Evolutionary conservation across 2,113 vertebrate species (phyloP), one percentile per base, ranked within the genome.

Genomic region (Ciconia maguari): DNA sequence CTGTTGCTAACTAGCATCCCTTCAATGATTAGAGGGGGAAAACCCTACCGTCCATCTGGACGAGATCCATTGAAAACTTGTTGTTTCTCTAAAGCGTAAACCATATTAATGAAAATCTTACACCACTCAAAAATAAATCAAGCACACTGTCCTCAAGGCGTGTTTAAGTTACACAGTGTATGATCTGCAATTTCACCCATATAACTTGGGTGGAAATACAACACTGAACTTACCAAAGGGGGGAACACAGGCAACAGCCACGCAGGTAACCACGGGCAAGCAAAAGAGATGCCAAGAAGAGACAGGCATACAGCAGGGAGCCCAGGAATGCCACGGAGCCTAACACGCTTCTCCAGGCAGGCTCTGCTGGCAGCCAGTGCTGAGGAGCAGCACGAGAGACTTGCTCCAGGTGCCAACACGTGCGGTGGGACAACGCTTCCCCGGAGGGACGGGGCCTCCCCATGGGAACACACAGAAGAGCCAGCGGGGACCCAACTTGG

Each of bases 401-500:
- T 34, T 21, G 52, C 51, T 69, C 29, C 30, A 58, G 72, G 42
- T 13, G 58, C 64, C 44, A 49, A 16, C 36, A 11, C 0, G 0
- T 1, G 26, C 2, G 8, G 38, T 12, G 38, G 62, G 51, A 70
- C 34, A 54, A 54, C 2, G 3, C 38, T 32, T 54, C 57, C 46
- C 11, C 1, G 1, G 10, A 16, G 32, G 17, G 5, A 46, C 0
- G 3, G 17, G 38, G 27, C 18, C 16, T 42, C 61, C 42, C 36
- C 49, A 13, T 0, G 7, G 32, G 20, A 66, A 83, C 48, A 21
- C 2, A 18, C 0, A 9, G 65, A 51, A 51, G 29, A 62, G 36
- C 17, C 52, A 61, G 19, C 0, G 10, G 22, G 18, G 38, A 69
- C 4, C 3, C 1, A 3, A 24, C 55, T 48, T 21, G 4, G 19